Evolutionary conservation across 2,888 invertebrate genomes (phyloP).

Genomic region (Gandaritis pyraliata): DNA sequence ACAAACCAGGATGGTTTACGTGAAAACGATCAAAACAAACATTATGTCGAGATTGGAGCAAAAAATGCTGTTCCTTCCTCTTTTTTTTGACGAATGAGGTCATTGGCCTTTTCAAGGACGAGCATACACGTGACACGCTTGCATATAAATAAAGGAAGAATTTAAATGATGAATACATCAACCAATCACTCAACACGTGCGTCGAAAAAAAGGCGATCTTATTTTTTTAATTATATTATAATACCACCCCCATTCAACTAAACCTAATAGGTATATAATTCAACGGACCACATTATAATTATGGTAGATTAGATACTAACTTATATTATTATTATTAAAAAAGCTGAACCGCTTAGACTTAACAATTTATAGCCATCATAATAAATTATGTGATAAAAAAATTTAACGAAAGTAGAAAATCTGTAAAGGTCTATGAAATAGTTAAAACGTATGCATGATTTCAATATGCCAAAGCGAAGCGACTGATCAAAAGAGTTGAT

Average conservation of each 20-base stretch:
- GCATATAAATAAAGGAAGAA: constrained; percentile 53
- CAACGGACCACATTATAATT: too few species aligned
- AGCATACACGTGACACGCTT: constrained; percentile 68
- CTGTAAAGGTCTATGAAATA: too few species aligned
- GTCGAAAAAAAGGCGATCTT: not conserved
- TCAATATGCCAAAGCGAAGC: not conserved
- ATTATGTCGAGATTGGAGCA: constrained; percentile 66
- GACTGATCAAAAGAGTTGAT: constrained; percentile 42
- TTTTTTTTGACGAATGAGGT: constrained; percentile 63
- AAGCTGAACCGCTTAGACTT: too few species aligned
- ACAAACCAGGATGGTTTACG: constrained; percentile 66
- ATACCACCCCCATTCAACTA: not conserved
- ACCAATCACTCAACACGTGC: constrained; percentile 32
- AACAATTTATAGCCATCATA: too few species aligned
- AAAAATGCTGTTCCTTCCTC: constrained; percentile 66
- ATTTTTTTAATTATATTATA: not conserved
- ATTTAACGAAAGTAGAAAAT: too few species aligned
- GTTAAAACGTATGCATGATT: not conserved
- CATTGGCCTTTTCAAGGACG: constrained; percentile 79
- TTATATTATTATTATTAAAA: too few species aligned
- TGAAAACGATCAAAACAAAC: constrained; percentile 81
- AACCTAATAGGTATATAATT: not conserved
- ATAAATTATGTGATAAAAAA: too few species aligned
- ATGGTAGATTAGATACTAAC: too few species aligned
- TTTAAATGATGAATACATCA: constrained; percentile 61